Base-by-base conservation (phyloP, 2,113 vertebrate species). In the Lycocorax pyrrhopterus region DNA sequence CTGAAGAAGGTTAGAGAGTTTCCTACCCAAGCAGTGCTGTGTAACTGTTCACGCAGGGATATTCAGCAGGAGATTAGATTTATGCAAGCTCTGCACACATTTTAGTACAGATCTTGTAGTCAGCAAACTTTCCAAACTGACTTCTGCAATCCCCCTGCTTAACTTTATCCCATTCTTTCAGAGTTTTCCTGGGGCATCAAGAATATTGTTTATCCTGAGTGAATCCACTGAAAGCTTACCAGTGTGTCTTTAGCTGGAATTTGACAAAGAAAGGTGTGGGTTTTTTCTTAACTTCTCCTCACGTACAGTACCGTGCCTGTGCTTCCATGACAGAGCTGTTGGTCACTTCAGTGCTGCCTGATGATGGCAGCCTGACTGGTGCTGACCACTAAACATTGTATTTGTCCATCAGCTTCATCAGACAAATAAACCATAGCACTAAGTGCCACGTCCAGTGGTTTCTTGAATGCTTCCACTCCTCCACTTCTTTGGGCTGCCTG, bases 331-430 rank as follows among this genome's bases (percentile, higher is more conserved):
- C 33, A 59, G 80, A 78, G 8, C 56, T 75, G 62, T 51, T 78
- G 39, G 4, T 63, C 39, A 3, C 29, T 89, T 51, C 8, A 55
- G 33, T 13, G 51, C 17, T 49, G 19, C 3, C 1, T 49, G 43
- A 12, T 39, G 23, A 37, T 13, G 16, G 52, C 35, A 90, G 35
- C 33, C 52, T 90, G 53, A 22, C 30, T 66, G 19, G 33, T 79
- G 39, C 33, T 1, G 2, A 27, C 30, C 55, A 30, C 12, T 19
- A 27, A 58, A 51, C 0, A 0, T 39, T 16, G 0, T 23, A 7
- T 72, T 75, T 55, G 19, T 77, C 39, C 44, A 46, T 14, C 51
- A 60, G 12, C 46, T 80, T n/a, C 55, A 21, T 43, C 23, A 32
- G 30, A 37, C 20, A 39, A 30, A 39, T 2, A 53, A 67, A 39